Base-by-base conservation (phyloP, 2,113 vertebrate species). In the Carassius auratus region DNA sequence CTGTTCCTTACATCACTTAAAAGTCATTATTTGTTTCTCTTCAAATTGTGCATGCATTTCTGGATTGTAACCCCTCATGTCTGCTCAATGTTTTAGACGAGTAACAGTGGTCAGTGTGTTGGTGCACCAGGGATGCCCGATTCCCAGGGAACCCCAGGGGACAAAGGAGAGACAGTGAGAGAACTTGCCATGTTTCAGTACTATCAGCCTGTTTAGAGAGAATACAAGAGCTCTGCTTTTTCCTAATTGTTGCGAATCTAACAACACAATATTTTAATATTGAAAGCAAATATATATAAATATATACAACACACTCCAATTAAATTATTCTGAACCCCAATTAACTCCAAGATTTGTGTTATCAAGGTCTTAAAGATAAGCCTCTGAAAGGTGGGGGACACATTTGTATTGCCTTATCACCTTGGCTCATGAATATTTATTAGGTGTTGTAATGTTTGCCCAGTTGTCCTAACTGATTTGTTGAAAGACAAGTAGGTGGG, bases 131-230 rank as follows among this genome's bases (percentile, higher is more conserved):
- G 96, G 42, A 78, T 91, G 1, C 96, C 95, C 0, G 96, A 0
- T 76, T 92, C 0, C 94, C 95, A 0, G 96, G 96, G 15, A 83
- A 93, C 36, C n/a, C 94, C 94, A 0, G 96, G 96, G 0, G 91
- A 94, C 55, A 95, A 95, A 91, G 96, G 96, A 71, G 95, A 96
- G 89, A 94, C 95, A 94, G 96, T 97, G 85, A 91, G 89, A 55
- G 75, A 76, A 10, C 26, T 17, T 0, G 48, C 8, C 19, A n/a
- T 0, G 71, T 48, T 75, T 50, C 4, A 48, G 15, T 50, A 42
- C 4, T n/a, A 73, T 8, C 69, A n/a, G 36, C 36, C 36, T 42
- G 0, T 42, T n/a, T 6, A 73, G 36, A 73, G 19, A 42, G 0
- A 9, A 42, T 42, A n/a, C 19, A 73, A 71, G 68, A 68, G 64